Base-by-base conservation (phyloP, 2,888 invertebrate species). In the Habrosyne pyritoides region DNA sequence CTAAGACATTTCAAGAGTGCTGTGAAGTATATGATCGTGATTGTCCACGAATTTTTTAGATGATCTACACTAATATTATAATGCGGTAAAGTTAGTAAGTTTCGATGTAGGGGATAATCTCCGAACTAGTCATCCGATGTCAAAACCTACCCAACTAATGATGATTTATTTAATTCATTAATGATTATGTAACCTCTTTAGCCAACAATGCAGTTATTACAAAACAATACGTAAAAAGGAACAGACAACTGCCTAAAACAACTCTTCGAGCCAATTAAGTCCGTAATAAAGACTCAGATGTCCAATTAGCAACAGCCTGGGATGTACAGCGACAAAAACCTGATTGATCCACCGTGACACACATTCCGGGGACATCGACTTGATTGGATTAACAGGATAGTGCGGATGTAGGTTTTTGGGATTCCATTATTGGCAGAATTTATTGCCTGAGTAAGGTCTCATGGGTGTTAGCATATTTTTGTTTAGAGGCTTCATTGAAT, bases 331-430 rank as follows among this genome's bases (percentile, higher is more conserved):
- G 49, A 49, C 49, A 50, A 50, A 50, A 50, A 50, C 50, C 28
- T 28, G 28, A 30, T 30, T 28, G 50, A 50, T 28, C 14, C 18
- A 18, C 14, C 21, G 28, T 49, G 28, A 28, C 28, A 50, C 28
- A 28, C 50, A 6, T 28, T 28, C 10, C 7, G 21, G 18, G 50
- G 42, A 42, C 42, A 18, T 42, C 42, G 42, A 18, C 42, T 42
- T 42, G 42, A 42, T 42, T 42, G 18, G 42, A 18, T 42, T 42
- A 42, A 4, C 21, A 10, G 28, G 28, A 18, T 21, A 50, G 21
- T 50, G 42, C 42, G 21, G 28, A 30, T 50, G 18, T 18, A 50
- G 50, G 50, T 50, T 50, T 50, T 28, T 50, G 28, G 50, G 50
- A 50, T 28, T 50, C 18, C 14, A 14, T 42, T 42, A 42, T 42